Conservation (phyloP, 2,797 vertebrate species). For the Octomys mimax region DNA sequence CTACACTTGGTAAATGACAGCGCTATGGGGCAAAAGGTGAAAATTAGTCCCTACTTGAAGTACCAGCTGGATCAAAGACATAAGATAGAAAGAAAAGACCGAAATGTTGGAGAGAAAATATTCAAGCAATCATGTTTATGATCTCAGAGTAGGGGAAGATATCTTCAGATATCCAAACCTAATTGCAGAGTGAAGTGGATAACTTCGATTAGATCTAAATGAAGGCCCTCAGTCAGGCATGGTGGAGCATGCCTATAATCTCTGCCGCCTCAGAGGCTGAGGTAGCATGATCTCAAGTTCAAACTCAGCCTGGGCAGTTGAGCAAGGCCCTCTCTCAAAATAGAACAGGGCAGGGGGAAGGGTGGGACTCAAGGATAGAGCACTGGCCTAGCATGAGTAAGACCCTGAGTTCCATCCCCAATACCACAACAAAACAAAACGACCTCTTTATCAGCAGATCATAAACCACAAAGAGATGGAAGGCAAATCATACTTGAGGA, state of each 20-base stretch:
- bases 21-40: background rate
- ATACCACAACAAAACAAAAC: background rate
- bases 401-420: background rate
- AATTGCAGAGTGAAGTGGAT: constrained; percentile 18
- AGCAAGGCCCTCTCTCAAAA: too few relatives aligned
- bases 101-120: background rate
- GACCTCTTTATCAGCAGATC: background rate
- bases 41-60: background rate
- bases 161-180: background rate
- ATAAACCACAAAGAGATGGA: background rate
- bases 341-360: too few relatives aligned
- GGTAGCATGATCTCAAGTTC: background rate
- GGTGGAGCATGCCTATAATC: background rate
- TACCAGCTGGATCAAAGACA: background rate
- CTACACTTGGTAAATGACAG: background rate
- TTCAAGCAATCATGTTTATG: background rate
- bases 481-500: background rate
- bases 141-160: background rate
- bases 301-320: background rate
- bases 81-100: background rate
- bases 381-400: too few relatives aligned
- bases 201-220: background rate
- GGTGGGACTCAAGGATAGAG: too few relatives aligned
- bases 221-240: background rate
- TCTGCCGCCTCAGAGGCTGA: background rate